Conservation (phyloP, 2,888 invertebrate species). For the Julus scandinavius region DNA sequence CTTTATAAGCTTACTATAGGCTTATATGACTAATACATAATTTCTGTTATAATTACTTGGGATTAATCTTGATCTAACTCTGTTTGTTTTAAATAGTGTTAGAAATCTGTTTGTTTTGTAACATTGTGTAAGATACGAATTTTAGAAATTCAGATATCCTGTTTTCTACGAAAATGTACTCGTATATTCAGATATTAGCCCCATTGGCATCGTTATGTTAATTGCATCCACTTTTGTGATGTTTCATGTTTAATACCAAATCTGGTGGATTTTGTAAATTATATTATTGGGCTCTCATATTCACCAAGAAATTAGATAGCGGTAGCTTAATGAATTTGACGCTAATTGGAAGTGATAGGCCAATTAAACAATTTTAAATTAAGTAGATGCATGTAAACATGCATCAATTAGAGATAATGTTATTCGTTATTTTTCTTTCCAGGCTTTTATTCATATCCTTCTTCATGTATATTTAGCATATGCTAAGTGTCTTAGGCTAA, state of each 20-base stretch:
- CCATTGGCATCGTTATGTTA: too few species aligned
- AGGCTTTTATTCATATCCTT: background rate
- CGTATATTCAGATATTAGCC: too few species aligned
- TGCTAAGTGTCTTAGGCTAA: background rate
- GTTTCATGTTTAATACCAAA: background rate
- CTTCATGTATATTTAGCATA: background rate
- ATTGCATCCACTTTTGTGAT: too few species aligned
- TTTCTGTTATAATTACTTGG: too few species aligned
- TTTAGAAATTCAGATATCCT: too few species aligned
- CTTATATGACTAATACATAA: too few species aligned
- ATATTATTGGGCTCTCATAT: background rate
- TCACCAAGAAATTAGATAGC: background rate
- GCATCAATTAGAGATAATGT: background rate
- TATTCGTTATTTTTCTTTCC: background rate
- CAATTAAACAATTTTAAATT: background rate
- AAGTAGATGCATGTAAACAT: constrained; percentile 18
- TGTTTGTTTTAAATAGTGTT: too few species aligned
- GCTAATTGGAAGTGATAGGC: background rate
- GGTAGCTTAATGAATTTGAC: background rate
- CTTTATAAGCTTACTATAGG: too few species aligned
- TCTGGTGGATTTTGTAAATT: background rate
- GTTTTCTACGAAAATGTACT: too few species aligned
- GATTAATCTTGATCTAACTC: too few species aligned
- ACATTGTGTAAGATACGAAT: too few species aligned
- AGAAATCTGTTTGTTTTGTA: too few species aligned